Percentiles rank a stretch among this genome's conserved stretches.
These are phyloP conservation scores for Cantharis rustica DNA, from an alignment of 2,888 invertebrate genomes.

Conservation along the genomic window DNA sequence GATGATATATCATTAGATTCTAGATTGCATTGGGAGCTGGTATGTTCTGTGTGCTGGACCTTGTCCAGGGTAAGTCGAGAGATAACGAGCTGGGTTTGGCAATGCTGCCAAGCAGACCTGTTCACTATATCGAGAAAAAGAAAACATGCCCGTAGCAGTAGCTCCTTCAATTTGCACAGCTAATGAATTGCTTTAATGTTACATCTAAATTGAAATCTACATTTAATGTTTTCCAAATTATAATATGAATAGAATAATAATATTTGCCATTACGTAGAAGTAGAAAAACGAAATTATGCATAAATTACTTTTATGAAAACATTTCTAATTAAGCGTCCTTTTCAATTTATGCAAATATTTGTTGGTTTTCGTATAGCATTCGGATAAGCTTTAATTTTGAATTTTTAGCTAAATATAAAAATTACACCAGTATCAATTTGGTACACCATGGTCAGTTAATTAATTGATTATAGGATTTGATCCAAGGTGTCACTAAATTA, in stretches of 20 bases:
- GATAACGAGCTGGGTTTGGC: constrained; percentile 39
- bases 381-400: not conserved
- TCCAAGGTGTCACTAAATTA: too few relatives aligned
- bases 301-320: not conserved
- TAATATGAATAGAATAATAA: not conserved
- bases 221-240: not conserved
- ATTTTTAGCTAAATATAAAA: not conserved
- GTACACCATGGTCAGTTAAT: not conserved
- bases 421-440: not conserved
- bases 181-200: constrained; percentile 1
- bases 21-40: constrained; percentile 32
- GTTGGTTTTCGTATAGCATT: not conserved
- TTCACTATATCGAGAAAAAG: constrained; percentile 13
- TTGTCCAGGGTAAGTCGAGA: constrained; percentile 37
- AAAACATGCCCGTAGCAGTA: constrained; percentile 18
- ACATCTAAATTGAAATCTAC: not conserved
- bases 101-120: constrained; percentile 18
- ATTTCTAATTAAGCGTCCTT: not conserved
- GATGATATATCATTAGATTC: constrained; percentile 40
- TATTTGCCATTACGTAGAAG: not conserved
- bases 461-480: too few relatives aligned
- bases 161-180: constrained; percentile 12
- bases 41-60: constrained; percentile 37
- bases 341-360: not conserved
- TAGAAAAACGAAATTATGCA: not conserved